Evolutionary conservation across 2,113 vertebrate species (phyloP), one percentile per base, ranked within the genome.

Genomic region (Opisthocomus hoazin): DNA sequence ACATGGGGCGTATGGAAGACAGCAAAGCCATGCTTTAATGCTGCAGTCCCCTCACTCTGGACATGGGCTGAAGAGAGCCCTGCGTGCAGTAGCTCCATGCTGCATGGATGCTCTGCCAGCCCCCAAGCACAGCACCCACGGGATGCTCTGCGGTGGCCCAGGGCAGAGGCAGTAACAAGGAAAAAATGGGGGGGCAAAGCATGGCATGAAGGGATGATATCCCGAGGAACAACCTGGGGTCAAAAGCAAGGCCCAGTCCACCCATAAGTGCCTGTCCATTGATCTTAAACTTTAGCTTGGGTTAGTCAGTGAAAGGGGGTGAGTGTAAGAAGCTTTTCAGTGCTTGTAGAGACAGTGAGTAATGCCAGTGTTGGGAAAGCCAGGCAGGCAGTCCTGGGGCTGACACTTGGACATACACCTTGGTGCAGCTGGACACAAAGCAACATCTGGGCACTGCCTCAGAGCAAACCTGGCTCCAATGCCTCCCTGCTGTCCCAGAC

Each of bases 311-410:
- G 5, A n/a, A 45, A n/a, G 5, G 6, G 20, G 23, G 14, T 19
- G 21, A 77, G 16, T 1, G 0, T 2, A 65, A 37, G 10, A 48
- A 71, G 2, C 36, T 34, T 54, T 74, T 20, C 41, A 43, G 15
- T 9, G 29, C 26, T 15, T 15, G 34, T 3, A 58, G 22, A 63
- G 11, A 15, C 89, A 54, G 37, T 0, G 1, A 39, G 23, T 73
- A 46, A 26, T 0, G 0, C 2, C 80, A 60, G 58, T 0, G 0
- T 5, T 32, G 46, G 24, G 43, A 27, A 61, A 78, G 14, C 10
- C 1, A 0, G 20, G 15, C 2, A 5, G 60, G 50, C 1, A 6
- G 15, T 53, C 50, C 66, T 5, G 5, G 30, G 37, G 54, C 13
- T 64, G 54, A 16, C 22, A 12, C 53, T 11, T 0, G 4, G 29